These are phyloP conservation scores for Lysandra coridon DNA, from an alignment of 2,888 invertebrate genomes.

Conservation along the genomic window DNA sequence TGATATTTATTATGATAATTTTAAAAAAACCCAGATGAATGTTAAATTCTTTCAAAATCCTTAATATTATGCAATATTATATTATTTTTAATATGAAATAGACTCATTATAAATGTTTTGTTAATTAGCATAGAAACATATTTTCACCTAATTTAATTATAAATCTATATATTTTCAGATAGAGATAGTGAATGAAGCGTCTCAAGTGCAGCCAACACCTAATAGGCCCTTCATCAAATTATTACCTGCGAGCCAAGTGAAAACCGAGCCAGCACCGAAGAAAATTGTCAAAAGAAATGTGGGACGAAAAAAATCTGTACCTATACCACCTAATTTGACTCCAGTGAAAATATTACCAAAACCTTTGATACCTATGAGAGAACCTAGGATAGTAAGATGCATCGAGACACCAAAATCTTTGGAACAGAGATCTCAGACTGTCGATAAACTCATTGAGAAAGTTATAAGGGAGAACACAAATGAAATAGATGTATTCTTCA, in stretches of 20 bases:
- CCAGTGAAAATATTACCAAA: constrained; percentile 74
- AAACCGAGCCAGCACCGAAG: constrained; percentile 53
- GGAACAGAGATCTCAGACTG: constrained; percentile 60
- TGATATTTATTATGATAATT: too few species aligned
- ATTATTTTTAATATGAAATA: too few species aligned
- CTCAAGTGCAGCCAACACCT: constrained; percentile 55
- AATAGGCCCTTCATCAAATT: constrained; percentile 50
- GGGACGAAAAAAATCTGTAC: constrained; percentile 62
- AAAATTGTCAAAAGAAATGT: constrained; percentile 58
- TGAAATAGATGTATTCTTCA: constrained; percentile 74
- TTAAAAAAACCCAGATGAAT: too few species aligned
- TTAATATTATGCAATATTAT: too few species aligned
- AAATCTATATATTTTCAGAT: constrained; percentile 59
- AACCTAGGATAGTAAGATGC: constrained; percentile 63
- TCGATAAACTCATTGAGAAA: constrained; percentile 72
- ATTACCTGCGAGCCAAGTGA: constrained; percentile 51
- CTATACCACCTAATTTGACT: constrained; percentile 56
- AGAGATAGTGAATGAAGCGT: constrained; percentile 59
- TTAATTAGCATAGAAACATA: too few species aligned
- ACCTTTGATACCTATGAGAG: constrained; percentile 59
- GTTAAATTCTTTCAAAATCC: too few species aligned
- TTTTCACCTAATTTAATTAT: background rate
- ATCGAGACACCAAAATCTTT: constrained; percentile 62
- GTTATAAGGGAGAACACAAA: constrained; percentile 72
- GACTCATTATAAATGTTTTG: too few species aligned